A percentile compares a stretch with the other conserved stretches of the same genome.
These are phyloP conservation scores for Arizona elegans DNA, from an alignment of 2,113 vertebrate genomes.

Conservation along the genomic window DNA sequence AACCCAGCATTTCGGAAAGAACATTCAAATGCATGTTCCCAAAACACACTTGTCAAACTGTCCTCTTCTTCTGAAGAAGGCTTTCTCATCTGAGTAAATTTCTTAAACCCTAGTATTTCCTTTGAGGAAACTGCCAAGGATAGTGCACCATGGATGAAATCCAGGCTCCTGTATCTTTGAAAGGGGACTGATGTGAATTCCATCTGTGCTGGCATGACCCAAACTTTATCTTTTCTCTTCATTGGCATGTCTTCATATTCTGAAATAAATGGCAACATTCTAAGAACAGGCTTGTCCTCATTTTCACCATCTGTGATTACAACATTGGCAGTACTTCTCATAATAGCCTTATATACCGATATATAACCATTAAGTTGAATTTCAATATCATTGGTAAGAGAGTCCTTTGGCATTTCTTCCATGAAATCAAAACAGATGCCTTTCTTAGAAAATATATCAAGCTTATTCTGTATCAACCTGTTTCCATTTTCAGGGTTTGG, in stretches of 20 bases:
- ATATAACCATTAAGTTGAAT: too few relatives aligned
- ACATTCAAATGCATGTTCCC: neutral
- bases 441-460: too few relatives aligned
- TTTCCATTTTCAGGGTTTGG: too few relatives aligned
- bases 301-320: too few relatives aligned
- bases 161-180: neutral
- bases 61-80: neutral
- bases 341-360: too few relatives aligned
- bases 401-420: too few relatives aligned
- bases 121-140: neutral
- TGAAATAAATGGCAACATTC: too few relatives aligned
- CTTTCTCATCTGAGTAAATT: neutral
- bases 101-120: neutral
- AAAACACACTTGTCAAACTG: neutral
- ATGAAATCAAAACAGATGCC: too few relatives aligned
- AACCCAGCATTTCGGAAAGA: neutral
- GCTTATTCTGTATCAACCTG: too few relatives aligned
- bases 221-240: neutral
- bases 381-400: too few relatives aligned
- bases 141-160: neutral
- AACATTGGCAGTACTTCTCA: too few relatives aligned
- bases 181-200: neutral
- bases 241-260: neutral
- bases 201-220: neutral
- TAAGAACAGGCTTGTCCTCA: too few relatives aligned